These are phyloP conservation scores for Panzeria rudis DNA, from an alignment of 2,888 invertebrate genomes.

Conservation along the genomic window DNA sequence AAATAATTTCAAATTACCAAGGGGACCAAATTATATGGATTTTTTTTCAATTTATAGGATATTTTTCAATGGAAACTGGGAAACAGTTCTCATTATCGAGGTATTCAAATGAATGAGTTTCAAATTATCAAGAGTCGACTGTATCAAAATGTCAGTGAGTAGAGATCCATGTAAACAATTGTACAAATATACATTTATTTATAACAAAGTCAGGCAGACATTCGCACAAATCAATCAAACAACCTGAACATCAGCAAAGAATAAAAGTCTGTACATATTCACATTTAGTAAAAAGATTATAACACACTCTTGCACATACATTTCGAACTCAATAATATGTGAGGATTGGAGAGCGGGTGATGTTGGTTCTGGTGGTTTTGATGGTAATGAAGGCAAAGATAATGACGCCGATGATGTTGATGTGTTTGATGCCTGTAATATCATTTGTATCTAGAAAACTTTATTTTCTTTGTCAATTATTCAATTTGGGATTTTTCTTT, in stretches of 20 bases:
- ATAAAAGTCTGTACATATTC: neutral
- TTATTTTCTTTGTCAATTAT: constrained; percentile 60
- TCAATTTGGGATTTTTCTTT: constrained; percentile 57
- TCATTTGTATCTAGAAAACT: constrained; percentile 51
- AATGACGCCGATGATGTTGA: neutral
- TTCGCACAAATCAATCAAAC: constrained; percentile 48
- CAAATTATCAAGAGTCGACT: too few species aligned
- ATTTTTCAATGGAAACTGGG: too few species aligned
- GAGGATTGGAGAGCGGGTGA: constrained; percentile 29
- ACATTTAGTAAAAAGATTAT: neutral
- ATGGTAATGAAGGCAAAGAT: neutral
- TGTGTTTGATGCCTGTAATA: constrained; percentile 44
- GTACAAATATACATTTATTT: neutral
- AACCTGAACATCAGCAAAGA: constrained; percentile 32
- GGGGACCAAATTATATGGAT: too few species aligned
- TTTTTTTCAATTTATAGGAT: too few species aligned
- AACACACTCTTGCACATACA: constrained; percentile 9
- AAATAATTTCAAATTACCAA: too few species aligned
- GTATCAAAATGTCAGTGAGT: constrained; percentile 11
- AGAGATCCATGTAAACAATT: neutral
- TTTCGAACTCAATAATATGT: neutral
- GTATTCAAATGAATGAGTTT: too few species aligned
- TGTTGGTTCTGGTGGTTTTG: constrained; percentile 4
- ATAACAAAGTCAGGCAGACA: constrained; percentile 27
- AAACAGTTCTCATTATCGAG: too few species aligned